These are phyloP conservation scores for Climacteris rufus DNA, from an alignment of 2,113 vertebrate genomes.

Conservation along the genomic window DNA sequence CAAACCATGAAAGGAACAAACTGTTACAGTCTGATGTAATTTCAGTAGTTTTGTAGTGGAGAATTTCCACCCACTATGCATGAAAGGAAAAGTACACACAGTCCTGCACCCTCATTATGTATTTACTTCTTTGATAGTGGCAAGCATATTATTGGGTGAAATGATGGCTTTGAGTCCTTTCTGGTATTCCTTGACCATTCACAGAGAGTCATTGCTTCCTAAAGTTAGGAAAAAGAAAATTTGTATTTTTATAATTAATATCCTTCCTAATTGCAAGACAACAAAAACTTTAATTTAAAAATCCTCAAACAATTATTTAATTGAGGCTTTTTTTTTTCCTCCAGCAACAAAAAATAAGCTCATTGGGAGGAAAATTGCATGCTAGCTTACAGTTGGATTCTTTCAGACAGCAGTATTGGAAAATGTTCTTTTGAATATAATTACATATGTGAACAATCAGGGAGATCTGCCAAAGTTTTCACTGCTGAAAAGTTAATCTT, in stretches of 20 bases:
- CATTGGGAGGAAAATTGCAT: not conserved
- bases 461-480: not conserved
- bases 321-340: not conserved
- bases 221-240: not conserved
- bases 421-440: slow-evolving; percentile 29
- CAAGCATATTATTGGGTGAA: not conserved
- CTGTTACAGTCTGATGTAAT: slow-evolving; percentile 24
- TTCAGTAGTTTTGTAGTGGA: slow-evolving; percentile 11
- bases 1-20: slow-evolving; percentile 42
- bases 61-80: slow-evolving; percentile 49
- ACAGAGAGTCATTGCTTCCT: not conserved
- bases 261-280: not conserved
- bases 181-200: not conserved
- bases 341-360: not conserved
- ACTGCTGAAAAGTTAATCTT: slow-evolving; percentile 3
- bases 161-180: not conserved
- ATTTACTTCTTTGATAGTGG: not conserved
- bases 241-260: not conserved
- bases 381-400: not conserved
- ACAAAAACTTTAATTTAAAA: not conserved
- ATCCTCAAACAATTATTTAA: not conserved
- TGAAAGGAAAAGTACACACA: slow-evolving; percentile 28
- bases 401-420: not conserved
- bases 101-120: not conserved
- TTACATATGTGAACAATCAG: slow-evolving; percentile 31